Conservation (phyloP, 2,888 invertebrate genomes). For the Plagodis pulveraria region DNA sequence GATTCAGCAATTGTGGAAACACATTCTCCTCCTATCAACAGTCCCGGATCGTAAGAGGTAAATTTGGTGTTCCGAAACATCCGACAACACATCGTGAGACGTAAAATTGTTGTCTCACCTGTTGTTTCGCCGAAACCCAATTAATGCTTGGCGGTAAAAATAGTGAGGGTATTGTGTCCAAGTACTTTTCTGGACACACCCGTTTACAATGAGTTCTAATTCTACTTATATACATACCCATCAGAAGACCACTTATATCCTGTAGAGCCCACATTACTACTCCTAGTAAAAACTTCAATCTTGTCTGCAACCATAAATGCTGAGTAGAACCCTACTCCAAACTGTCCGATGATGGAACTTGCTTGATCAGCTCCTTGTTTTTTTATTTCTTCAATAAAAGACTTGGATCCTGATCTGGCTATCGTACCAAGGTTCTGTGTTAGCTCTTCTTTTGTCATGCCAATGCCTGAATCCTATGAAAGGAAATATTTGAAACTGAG, state of each 20-base stretch:
- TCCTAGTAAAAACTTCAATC: constrained; percentile 95
- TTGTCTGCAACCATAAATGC: constrained; percentile 98
- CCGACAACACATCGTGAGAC: no score
- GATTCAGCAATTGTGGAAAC: no score
- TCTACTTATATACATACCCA: constrained; percentile 89
- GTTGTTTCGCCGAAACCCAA: no score
- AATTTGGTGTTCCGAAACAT: no score
- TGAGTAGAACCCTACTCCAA: constrained; percentile 99
- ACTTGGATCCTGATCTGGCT: constrained; percentile 97
- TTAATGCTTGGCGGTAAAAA: no score
- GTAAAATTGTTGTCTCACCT: no score
- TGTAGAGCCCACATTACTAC: constrained; percentile 86
- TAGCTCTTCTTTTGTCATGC: constrained; percentile 97
- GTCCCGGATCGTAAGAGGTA: no score
- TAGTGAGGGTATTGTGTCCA: no score
- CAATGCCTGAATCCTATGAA: constrained; percentile 94
- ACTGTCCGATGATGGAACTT: constrained; percentile 96
- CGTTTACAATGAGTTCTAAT: no score
- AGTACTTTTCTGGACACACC: no score
- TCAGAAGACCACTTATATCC: constrained; percentile 96
- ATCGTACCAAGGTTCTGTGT: constrained; percentile 97
- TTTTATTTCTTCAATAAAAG: constrained; percentile 94
- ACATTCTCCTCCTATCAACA: no score
- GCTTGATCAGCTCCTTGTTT: constrained; percentile 86
- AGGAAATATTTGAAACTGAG: no score